Evolutionary conservation across 2,113 vertebrate species (phyloP).

Genomic region (Cheilinus undulatus): DNA sequence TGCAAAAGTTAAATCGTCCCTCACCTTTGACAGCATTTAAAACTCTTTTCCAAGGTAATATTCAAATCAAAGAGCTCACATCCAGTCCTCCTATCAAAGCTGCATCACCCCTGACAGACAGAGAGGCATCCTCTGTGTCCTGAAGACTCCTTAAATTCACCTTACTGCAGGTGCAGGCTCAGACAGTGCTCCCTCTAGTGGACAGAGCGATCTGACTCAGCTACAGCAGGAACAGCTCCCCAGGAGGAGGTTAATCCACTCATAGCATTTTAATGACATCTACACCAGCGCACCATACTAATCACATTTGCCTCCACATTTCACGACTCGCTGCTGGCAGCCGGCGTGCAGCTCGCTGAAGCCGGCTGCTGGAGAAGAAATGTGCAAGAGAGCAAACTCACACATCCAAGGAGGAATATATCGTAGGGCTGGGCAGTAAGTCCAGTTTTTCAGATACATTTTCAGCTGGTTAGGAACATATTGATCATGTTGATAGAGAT

Average conservation of each 20-base stretch:
- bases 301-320: constrained; percentile 33
- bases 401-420: constrained; percentile 9
- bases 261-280: constrained; percentile 66
- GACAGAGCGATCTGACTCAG: not conserved
- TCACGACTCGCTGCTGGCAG: constrained; percentile 10
- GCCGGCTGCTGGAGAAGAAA: constrained; percentile 14
- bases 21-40: too few species aligned
- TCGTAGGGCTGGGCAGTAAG: too few species aligned
- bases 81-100: too few species aligned
- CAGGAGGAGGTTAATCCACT: constrained; percentile 65
- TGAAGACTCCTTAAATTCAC: not conserved
- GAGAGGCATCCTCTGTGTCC: too few species aligned
- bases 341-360: constrained; percentile 8
- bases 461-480: too few species aligned
- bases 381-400: constrained; percentile 32
- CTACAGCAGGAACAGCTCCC: constrained; percentile 37
- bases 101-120: too few species aligned
- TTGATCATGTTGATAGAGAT: too few species aligned
- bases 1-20: too few species aligned
- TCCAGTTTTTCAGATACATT: too few species aligned
- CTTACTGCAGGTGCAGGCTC: constrained; percentile 9
- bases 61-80: too few species aligned
- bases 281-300: constrained; percentile 48
- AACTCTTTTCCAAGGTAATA: too few species aligned
- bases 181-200: constrained; percentile 62